These are phyloP conservation scores for Artibeus lituratus DNA, from an alignment of 2,797 vertebrate genomes.

Conservation along the genomic window DNA sequence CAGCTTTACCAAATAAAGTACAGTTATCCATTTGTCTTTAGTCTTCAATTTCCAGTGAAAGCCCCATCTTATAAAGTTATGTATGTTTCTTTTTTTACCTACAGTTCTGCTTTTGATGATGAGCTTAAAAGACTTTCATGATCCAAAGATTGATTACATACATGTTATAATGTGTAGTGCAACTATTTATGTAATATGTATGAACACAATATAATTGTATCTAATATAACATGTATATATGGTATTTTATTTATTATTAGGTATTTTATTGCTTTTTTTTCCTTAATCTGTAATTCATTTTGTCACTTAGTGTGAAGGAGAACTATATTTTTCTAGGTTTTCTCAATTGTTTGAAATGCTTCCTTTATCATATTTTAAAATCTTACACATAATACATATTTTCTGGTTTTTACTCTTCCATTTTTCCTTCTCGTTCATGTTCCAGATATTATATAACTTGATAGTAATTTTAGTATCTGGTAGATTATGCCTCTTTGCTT, in stretches of 20 bases:
- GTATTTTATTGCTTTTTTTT: not conserved
- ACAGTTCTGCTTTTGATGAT: not conserved
- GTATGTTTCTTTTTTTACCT: not conserved
- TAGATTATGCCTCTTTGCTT: conserved; percentile 12
- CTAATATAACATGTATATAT: not conserved
- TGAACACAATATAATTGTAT: not conserved
- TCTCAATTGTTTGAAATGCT: not conserved
- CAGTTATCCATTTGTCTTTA: conserved; percentile 7
- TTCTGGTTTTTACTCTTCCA: conserved; percentile 15
- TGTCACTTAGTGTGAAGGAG: not conserved
- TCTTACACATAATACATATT: not conserved
- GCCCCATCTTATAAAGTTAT: not conserved
- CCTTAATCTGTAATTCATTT: not conserved
- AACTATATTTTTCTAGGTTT: not conserved
- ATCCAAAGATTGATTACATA: not conserved
- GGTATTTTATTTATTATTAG: not conserved
- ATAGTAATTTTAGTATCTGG: not conserved
- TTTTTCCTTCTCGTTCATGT: conserved; percentile 5
- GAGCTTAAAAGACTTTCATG: not conserved
- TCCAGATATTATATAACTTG: not conserved
- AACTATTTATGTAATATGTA: not conserved
- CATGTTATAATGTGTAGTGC: not conserved
- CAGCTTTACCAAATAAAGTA: not conserved
- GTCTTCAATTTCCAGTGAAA: not conserved
- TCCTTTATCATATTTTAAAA: conserved; percentile 34